Base-by-base conservation (phyloP, 2,888 invertebrate species). In the Caenorhabditis sp. region DNA sequence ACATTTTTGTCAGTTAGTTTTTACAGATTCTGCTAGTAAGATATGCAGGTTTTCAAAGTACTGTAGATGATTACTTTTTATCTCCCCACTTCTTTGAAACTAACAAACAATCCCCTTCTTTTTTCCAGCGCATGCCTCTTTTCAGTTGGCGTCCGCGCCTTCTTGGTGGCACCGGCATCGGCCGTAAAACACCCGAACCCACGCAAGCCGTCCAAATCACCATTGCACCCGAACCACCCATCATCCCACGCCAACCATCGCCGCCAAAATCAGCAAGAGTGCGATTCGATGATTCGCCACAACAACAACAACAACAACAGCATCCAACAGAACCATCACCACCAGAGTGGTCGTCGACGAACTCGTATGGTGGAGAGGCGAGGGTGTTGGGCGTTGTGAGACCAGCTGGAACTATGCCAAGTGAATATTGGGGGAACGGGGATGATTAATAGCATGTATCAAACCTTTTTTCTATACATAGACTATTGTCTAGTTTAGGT, bases 101-200 rank as follows among this genome's bases (percentile, higher is more conserved):
- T 59, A 36, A 43, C 50, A 27, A 59, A 52, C 56, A 64, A 60
- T 20, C 26, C 31, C 0, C 3, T 17, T 17, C 10, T 43, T 43
- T 56, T 36, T 43, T 43, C 10, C 43, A 43, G 43, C 43, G 43
- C 43, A 76, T 77, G 77, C 72, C 77, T 7, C 60, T 79, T 36
- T 77, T 77, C 69, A 67, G 69, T 58, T 81, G 81, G 81, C 78
- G 78, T 58, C 69, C 72, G 21, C 75, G 80, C n/a, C 65, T 80
- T 50, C 68, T 80, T 49, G 62, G 69, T 26, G 76, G 72, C 14
- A 31, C 4, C 10, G 31, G 31, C 4, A 31, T 31, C 10, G 76
- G 78, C 10, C 70, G 81, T 21, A 79, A 80, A 60, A 81, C 81
- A 25, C 81, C 81, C n/a, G 81, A 81, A 59, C 75, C 81, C 12